Evolutionary conservation across 2,888 invertebrate species (phyloP).

Genomic region (Tetheella fluctuosa): DNA sequence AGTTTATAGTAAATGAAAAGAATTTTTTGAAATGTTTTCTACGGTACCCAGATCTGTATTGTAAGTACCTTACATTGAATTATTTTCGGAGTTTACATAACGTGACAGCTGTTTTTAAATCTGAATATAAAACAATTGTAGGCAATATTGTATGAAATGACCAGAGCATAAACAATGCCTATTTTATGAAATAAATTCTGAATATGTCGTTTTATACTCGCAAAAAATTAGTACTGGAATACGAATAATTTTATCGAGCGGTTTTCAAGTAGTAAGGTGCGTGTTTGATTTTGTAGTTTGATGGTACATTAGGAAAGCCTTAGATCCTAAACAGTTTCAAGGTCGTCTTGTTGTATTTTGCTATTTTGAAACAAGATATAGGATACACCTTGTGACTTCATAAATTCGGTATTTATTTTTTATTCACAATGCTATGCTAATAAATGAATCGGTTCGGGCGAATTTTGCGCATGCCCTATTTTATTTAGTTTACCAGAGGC

Average conservation of each 20-base stretch:
- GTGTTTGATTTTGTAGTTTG: neutral
- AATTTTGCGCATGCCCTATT: neutral
- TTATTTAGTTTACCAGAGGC: neutral
- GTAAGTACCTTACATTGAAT: constrained; percentile 73
- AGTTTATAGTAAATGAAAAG: constrained; percentile 61
- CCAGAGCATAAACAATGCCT: neutral
- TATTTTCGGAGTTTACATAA: constrained; percentile 82
- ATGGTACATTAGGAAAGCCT: neutral
- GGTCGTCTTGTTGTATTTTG: constrained; percentile 22
- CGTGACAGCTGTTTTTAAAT: constrained; percentile 77
- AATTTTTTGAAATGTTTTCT: constrained; percentile 77
- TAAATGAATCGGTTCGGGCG: neutral
- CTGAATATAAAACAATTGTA: constrained; percentile 55
- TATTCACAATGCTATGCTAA: constrained; percentile 1
- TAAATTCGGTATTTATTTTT: constrained; percentile 5
- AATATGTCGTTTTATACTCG: too few species aligned
- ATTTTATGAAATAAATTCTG: too few species aligned
- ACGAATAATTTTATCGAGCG: neutral
- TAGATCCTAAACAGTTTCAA: constrained; percentile 22
- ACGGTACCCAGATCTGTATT: constrained; percentile 74
- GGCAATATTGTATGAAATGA: constrained; percentile 20
- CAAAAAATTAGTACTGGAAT: constrained; percentile 13
- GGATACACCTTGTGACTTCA: constrained; percentile 14
- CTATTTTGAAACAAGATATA: constrained; percentile 16
- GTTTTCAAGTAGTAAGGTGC: neutral